Evolutionary conservation across 2,888 invertebrate genomes (phyloP), one percentile per base, ranked within the genome.

Genomic region (Argynnis bischoffii): DNA sequence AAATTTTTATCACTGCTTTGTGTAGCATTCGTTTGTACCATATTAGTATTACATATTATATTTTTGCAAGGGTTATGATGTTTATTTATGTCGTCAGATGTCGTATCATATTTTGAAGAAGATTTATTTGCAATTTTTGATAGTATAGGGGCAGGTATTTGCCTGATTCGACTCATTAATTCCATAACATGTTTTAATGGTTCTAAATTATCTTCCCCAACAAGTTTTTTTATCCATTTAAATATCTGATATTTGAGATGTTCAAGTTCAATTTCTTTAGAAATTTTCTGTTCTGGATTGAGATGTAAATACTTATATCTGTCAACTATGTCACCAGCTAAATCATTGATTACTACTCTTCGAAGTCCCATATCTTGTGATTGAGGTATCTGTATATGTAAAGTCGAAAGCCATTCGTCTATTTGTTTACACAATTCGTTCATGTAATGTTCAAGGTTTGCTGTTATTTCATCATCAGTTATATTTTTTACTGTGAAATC

Each of bases 201-300:
- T 63, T 81, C 76, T 26, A 75, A 76, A 64, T 83, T 81, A 26
- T 83, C 73, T 64, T 82, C 82, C 1, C 80, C 81, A 2, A 79
- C 77, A n/a, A 87, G 72, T 71, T 85, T 88, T 66, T 83, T 83
- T 2, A 87, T 78, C 85, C 86, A 88, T 81, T 89, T 90, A 70
- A 85, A 89, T 73, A 90, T 87, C 50, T 86, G 87, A 78, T 84
- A 89, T 67, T 84, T 88, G 16, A 90, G 78, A 76, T 85, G 75
- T 71, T 88, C 86, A 47, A 89, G 64, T 71, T 90, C 89, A 47
- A 82, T 80, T 69, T 73, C 70, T 0, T 81, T 77, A 15, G 79
- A 70, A 3, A 72, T 72, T 53, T 59, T 75, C 15, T 69, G 72
- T 0, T 72, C 67, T 16, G 79, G 78, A 69, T 85, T 85, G 1